Evolutionary conservation across 1,140 invertebrate species (phyloP).

Genomic region (Cyclina sinensis): DNA sequence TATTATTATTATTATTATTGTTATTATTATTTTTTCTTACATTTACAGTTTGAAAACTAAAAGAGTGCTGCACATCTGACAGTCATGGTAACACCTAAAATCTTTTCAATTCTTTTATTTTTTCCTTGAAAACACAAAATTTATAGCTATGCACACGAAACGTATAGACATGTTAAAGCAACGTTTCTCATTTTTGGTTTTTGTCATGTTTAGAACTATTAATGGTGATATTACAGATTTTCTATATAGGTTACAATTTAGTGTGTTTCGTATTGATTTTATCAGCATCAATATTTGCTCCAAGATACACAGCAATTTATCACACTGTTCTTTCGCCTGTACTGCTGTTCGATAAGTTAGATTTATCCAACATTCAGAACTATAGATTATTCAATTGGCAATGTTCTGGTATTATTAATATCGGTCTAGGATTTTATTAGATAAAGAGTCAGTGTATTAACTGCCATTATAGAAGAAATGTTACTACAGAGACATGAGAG

Average conservation of each 20-base stretch:
- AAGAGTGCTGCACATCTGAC: no score
- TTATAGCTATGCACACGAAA: no score
- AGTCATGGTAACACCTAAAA: no score
- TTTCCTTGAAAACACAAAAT: no score
- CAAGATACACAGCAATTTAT: background rate
- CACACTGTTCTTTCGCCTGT: background rate
- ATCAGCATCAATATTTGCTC: background rate
- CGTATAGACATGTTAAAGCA: no score
- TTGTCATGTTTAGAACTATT: no score
- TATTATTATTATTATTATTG: no score
- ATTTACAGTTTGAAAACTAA: no score
- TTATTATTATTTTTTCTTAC: no score
- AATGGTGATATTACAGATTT: no score
- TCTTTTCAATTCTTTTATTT: no score
- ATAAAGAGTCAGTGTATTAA: background rate
- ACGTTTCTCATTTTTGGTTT: no score
- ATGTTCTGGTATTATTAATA: background rate
- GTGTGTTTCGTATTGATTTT: background rate
- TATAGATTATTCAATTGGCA: slow-evolving; percentile 9
- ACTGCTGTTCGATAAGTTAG: slow-evolving; percentile 1
- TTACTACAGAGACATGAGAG: background rate
- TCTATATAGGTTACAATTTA: background rate
- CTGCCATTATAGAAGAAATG: background rate
- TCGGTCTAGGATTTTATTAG: background rate
- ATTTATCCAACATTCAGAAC: background rate